Conservation (phyloP, 1,140 invertebrate species). For the Cheumatopsyche charites region DNA sequence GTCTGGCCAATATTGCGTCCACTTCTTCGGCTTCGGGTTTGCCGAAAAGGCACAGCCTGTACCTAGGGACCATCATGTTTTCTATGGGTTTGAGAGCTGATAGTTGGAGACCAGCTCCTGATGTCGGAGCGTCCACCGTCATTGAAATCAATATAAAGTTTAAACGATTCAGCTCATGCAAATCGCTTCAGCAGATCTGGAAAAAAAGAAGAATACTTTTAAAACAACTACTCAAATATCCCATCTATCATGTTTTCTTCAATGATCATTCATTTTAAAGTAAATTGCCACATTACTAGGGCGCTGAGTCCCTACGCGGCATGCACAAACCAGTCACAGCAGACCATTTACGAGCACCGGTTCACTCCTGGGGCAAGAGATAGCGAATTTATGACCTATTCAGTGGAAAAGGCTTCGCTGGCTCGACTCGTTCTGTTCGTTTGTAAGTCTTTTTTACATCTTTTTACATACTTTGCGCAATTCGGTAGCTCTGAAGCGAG, state of each 20-base stretch:
- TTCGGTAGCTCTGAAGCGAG: slow-evolving; percentile 9
- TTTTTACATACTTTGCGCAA: slow-evolving; percentile 8
- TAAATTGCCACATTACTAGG: too few species aligned
- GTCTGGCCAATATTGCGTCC: slow-evolving; percentile 26
- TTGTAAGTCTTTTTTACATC: background rate
- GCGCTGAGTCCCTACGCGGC: too few species aligned
- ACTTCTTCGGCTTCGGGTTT: slow-evolving; percentile 34
- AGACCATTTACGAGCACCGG: background rate
- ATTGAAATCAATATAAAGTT: background rate
- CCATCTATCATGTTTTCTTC: too few species aligned
- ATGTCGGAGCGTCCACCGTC: slow-evolving; percentile 34
- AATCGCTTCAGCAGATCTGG: too few species aligned
- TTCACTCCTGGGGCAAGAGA: background rate
- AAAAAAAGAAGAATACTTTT: too few species aligned
- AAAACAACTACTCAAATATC: too few species aligned
- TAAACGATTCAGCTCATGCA: too few species aligned
- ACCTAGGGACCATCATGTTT: slow-evolving; percentile 33
- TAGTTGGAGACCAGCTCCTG: slow-evolving; percentile 28
- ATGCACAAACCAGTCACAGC: too few species aligned
- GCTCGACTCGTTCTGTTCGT: background rate
- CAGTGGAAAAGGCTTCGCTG: background rate
- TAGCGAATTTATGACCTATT: slow-evolving; percentile 12
- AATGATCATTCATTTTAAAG: too few species aligned
- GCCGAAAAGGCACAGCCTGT: slow-evolving; percentile 43
- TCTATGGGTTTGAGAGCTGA: slow-evolving; percentile 39